Percentiles rank a stretch among this genome's conserved stretches.
These are phyloP conservation scores for Ophiothrix spiculata DNA, from an alignment of 35 echinoderm and acorn worm genomes.

Conservation along the genomic window DNA sequence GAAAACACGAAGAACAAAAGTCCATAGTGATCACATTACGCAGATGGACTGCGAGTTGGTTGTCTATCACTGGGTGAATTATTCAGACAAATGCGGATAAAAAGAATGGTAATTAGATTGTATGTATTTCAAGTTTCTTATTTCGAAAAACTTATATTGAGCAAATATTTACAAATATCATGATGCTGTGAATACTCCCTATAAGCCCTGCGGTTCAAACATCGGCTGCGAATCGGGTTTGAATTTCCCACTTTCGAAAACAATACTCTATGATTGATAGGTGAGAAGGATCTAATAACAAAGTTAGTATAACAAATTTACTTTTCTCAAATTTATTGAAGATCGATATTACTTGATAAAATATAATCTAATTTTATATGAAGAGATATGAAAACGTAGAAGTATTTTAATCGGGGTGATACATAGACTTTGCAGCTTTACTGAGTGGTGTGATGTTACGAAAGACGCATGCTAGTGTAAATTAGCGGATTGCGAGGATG, in stretches of 20 bases:
- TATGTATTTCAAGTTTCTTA: background rate
- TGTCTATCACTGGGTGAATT: background rate
- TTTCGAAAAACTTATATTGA: conserved; percentile 13
- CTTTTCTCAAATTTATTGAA: background rate
- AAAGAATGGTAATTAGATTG: conserved; percentile 6
- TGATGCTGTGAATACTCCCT: conserved; percentile 2
- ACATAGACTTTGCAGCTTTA: conserved; percentile 5
- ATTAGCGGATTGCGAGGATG: background rate
- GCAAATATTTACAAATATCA: conserved; percentile 14
- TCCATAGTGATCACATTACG: background rate
- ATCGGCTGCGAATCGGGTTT: background rate
- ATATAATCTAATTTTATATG: conserved; percentile 6
- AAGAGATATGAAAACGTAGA: background rate
- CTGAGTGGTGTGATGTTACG: background rate
- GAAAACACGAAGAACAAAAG: background rate
- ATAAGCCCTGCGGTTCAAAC: conserved; percentile 3
- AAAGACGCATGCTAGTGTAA: background rate
- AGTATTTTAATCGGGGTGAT: conserved; percentile 8
- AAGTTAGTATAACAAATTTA: conserved; percentile 4
- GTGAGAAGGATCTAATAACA: background rate
- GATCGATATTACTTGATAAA: background rate
- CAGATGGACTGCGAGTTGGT: background rate
- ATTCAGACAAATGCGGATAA: background rate
- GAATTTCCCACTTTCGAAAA: conserved; percentile 3
- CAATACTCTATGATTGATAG: conserved; percentile 9